Conservation (phyloP, 2,888 invertebrate species). For the Sialis fuliginosa region DNA sequence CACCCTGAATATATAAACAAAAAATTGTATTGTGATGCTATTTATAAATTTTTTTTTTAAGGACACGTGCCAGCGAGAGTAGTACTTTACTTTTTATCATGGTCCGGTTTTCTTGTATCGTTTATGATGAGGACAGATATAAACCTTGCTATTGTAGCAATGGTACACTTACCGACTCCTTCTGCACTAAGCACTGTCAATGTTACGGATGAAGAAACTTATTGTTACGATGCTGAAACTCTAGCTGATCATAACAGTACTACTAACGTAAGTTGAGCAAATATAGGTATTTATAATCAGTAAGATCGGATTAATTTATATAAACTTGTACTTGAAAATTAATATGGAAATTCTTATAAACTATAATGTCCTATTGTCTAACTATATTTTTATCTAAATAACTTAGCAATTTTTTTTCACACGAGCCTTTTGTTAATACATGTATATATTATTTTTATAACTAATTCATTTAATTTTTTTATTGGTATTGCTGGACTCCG, state of each 20-base stretch:
- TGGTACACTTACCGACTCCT: slow-evolving; percentile 28
- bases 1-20: too few species aligned
- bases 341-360: too few species aligned
- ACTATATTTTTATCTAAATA: neutral
- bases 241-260: neutral
- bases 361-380: too few species aligned
- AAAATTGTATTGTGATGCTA: too few species aligned
- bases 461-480: too few species aligned
- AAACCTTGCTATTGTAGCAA: slow-evolving; percentile 50
- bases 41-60: slow-evolving; percentile 9
- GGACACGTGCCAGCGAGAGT: slow-evolving; percentile 44
- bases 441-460: too few species aligned
- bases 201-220: slow-evolving; percentile 13
- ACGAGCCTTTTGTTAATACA: too few species aligned
- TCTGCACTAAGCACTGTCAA: slow-evolving; percentile 14
- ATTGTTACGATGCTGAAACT: slow-evolving; percentile 18
- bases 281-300: neutral
- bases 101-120: slow-evolving; percentile 53
- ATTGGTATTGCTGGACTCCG: too few species aligned
- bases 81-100: slow-evolving; percentile 50
- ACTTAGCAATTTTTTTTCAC: too few species aligned
- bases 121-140: slow-evolving; percentile 64
- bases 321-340: too few species aligned
- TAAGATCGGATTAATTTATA: too few species aligned
- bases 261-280: neutral